Conservation (phyloP, 2,888 invertebrate species). For the Heliconius charithonia region DNA sequence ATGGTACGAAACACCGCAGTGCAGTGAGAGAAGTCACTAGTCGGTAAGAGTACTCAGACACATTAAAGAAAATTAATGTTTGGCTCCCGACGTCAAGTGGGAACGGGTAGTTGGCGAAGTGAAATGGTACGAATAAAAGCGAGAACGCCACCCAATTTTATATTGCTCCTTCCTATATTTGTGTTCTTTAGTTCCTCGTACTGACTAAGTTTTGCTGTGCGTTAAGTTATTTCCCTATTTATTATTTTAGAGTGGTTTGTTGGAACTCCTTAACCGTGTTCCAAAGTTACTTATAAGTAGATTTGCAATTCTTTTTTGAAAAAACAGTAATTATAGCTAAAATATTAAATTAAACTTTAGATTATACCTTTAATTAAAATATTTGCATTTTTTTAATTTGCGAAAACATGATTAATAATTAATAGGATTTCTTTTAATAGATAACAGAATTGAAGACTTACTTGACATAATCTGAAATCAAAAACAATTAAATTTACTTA, state of each 20-base stretch:
- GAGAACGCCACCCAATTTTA: conserved; percentile 72
- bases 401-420: background rate
- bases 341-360: no score
- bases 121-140: conserved; percentile 78
- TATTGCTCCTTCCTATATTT: conserved; percentile 64
- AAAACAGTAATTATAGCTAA: no score
- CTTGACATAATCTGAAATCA: no score
- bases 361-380: no score
- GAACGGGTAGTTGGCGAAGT: conserved; percentile 76
- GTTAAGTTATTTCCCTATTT: conserved; percentile 67
- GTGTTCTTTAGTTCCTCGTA: conserved; percentile 68
- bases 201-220: conserved; percentile 60
- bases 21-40: conserved; percentile 66
- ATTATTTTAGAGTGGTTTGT: conserved; percentile 57
- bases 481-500: background rate
- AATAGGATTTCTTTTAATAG: no score
- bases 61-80: conserved; percentile 84
- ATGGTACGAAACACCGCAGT: conserved; percentile 82
- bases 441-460: no score
- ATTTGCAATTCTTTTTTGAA: no score
- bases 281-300: conserved; percentile 1
- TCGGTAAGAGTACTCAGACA: conserved; percentile 81
- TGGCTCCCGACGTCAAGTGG: conserved; percentile 79
- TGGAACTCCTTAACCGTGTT: conserved; percentile 28
- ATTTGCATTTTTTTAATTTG: background rate